These are phyloP conservation scores for Luffia ferchaultella DNA, from an alignment of 2,888 invertebrate species.

Conservation along the genomic window DNA sequence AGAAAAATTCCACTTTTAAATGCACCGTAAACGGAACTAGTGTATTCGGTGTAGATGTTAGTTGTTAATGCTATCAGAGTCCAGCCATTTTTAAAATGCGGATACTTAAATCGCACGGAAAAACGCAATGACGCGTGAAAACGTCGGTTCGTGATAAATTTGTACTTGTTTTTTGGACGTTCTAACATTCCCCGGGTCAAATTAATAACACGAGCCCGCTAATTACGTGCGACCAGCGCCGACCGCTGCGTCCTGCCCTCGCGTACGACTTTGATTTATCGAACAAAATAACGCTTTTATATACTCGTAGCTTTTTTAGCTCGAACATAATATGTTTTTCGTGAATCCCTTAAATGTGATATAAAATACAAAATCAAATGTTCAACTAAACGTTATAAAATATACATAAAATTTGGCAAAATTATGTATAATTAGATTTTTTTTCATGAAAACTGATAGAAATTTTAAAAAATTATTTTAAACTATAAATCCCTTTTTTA, in stretches of 20 bases:
- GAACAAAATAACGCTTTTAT: not conserved
- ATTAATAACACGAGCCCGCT: slow-evolving; percentile 2
- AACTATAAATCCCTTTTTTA: too few species aligned
- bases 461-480: not conserved
- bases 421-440: not conserved
- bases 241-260: not conserved
- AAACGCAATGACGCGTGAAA: slow-evolving; percentile 25
- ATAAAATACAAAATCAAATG: not conserved
- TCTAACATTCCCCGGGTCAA: not conserved
- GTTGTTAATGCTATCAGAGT: too few species aligned
- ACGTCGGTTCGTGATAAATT: slow-evolving; percentile 18
- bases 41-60: too few species aligned
- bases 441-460: not conserved
- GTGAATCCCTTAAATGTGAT: not conserved
- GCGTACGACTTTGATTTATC: slow-evolving; percentile 1
- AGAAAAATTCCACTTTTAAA: too few species aligned
- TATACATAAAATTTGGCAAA: not conserved
- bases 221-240: too few species aligned
- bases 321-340: not conserved
- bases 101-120: slow-evolving; percentile 25
- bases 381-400: not conserved
- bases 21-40: too few species aligned
- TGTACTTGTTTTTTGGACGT: slow-evolving; percentile 1
- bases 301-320: not conserved
- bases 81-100: slow-evolving; percentile 20